phyloP scores from a whole-genome alignment of 1,140 invertebrate genomes.

The Penaeus indicus region DNA sequence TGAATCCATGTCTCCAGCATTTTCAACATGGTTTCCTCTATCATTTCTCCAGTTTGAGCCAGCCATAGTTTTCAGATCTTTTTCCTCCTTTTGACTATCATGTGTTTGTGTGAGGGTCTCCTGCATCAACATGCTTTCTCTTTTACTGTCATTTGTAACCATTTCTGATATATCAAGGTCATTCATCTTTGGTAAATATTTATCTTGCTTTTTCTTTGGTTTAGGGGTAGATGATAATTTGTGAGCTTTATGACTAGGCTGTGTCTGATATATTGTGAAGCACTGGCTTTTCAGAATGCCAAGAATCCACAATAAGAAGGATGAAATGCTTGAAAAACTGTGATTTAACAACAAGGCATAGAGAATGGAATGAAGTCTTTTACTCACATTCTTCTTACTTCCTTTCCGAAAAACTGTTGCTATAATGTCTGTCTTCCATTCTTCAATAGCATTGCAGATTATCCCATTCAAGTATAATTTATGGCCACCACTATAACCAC shows the following conservation, averaged over 20 bases:
- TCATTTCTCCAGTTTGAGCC: too few relatives aligned
- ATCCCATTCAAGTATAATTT: conserved; percentile 37
- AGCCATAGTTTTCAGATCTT: too few relatives aligned
- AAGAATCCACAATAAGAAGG: conserved; percentile 34
- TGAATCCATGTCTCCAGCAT: too few relatives aligned
- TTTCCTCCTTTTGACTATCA: too few relatives aligned
- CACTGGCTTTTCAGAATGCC: conserved; percentile 8
- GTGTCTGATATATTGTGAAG: conserved; percentile 8
- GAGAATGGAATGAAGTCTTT: conserved; percentile 42
- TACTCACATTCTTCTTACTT: conserved; percentile 10
- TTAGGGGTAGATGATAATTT: too few relatives aligned
- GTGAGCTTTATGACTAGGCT: conserved; percentile 1
- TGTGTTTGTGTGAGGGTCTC: too few relatives aligned
- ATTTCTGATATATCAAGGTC: too few relatives aligned
- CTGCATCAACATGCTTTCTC: too few relatives aligned
- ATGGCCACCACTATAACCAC: not conserved
- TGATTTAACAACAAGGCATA: conserved; percentile 31
- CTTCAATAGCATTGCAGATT: conserved; percentile 26
- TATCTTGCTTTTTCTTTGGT: too few relatives aligned
- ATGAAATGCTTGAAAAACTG: conserved; percentile 19
- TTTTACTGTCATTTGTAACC: too few relatives aligned
- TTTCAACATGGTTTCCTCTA: too few relatives aligned
- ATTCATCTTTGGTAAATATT: too few relatives aligned
- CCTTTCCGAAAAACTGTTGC: not conserved
- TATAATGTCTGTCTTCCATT: conserved; percentile 38